Evolutionary conservation across 2,888 invertebrate genomes (phyloP).

Genomic region (Limnephilus rhombicus): DNA sequence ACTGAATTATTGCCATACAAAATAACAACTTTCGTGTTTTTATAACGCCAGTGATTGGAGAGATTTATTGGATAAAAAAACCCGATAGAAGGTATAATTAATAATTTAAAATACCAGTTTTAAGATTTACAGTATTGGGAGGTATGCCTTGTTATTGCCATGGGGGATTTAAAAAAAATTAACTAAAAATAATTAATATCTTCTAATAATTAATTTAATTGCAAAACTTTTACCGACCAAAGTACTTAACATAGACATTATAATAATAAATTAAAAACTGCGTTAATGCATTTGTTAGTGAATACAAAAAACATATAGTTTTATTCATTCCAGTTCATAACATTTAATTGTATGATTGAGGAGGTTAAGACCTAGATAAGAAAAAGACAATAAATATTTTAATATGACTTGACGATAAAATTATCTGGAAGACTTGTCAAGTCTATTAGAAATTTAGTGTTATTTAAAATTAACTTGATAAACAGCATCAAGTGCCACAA

Average conservation of each 20-base stretch:
- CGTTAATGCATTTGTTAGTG: neutral
- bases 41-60: neutral
- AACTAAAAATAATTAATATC: too few species aligned
- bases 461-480: too few species aligned
- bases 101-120: neutral
- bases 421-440: neutral
- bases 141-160: neutral
- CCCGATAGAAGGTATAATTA: neutral
- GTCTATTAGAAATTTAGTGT: too few species aligned
- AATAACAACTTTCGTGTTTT: neutral
- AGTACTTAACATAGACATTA: neutral
- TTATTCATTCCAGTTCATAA: too few species aligned
- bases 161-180: neutral
- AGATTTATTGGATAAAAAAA: neutral
- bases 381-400: neutral
- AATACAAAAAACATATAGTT: neutral
- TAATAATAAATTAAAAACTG: neutral
- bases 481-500: too few species aligned
- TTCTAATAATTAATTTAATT: too few species aligned
- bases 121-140: neutral
- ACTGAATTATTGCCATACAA: neutral
- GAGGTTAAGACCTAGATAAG: neutral
- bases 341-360: neutral
- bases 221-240: too few species aligned
- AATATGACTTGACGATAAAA: neutral